phyloP scores from a whole-genome alignment of 1,140 invertebrate species.

The Neuroterus valhalla region DNA sequence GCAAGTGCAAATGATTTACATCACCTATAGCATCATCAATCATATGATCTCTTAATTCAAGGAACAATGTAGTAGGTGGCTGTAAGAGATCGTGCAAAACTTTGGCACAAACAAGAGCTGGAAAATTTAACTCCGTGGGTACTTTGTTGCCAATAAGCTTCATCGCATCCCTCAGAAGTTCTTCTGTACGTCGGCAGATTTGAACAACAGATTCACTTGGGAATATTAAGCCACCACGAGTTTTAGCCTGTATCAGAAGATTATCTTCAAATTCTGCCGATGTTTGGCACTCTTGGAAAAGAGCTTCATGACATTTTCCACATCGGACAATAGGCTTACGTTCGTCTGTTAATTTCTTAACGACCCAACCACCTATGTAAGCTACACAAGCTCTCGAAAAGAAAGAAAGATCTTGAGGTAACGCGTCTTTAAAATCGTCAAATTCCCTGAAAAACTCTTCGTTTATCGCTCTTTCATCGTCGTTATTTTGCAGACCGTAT shows the following conservation, averaged over 20 bases:
- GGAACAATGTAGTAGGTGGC: slow-evolving; percentile 19
- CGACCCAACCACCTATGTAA: slow-evolving; percentile 31
- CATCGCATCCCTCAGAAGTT: slow-evolving; percentile 6
- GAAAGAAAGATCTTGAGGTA: neutral
- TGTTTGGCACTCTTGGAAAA: neutral
- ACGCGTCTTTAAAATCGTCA: neutral
- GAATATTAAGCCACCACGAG: slow-evolving; percentile 29
- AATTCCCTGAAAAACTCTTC: neutral
- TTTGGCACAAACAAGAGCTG: slow-evolving; percentile 30
- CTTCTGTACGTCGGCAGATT: slow-evolving; percentile 32
- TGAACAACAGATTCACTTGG: slow-evolving; percentile 16
- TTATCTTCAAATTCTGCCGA: neutral
- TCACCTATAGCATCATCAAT: slow-evolving; percentile 27
- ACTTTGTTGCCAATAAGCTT: neutral
- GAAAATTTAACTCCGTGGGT: neutral
- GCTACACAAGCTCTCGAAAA: slow-evolving; percentile 23
- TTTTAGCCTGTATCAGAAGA: slow-evolving; percentile 12
- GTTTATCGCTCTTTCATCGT: neutral
- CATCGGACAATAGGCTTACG: slow-evolving; percentile 13
- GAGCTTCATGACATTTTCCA: neutral
- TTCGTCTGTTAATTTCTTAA: slow-evolving; percentile 25
- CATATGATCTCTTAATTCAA: slow-evolving; percentile 24
- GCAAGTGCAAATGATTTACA: slow-evolving; percentile 27
- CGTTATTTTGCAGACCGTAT: neutral
- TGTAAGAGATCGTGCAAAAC: slow-evolving; percentile 28